phyloP scores from a whole-genome alignment of 2,888 invertebrate species.

The Gryllus longicercus region DNA sequence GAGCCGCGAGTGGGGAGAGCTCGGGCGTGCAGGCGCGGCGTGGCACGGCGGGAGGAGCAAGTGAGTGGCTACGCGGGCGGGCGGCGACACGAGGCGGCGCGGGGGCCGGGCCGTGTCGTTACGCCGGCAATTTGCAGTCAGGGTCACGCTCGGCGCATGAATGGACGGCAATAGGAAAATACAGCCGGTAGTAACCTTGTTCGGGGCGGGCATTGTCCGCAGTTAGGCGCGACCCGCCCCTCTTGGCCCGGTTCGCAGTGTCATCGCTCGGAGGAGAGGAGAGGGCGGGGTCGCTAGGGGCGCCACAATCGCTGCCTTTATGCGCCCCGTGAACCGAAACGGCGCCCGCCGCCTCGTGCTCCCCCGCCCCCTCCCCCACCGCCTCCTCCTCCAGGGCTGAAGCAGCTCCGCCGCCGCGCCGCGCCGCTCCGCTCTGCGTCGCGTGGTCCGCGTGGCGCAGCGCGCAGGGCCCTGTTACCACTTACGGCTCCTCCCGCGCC shows the following conservation, averaged over 20 bases:
- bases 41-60: neutral
- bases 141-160: neutral
- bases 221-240: neutral
- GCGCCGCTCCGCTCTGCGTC: no score
- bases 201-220: constrained; percentile 17
- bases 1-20: neutral
- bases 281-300: neutral
- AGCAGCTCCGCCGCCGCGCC: no score
- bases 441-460: no score
- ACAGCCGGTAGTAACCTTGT: constrained; percentile 17
- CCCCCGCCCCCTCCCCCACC: no score
- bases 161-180: constrained; percentile 17
- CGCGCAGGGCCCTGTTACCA: no score
- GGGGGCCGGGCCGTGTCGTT: neutral
- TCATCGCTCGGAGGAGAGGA: neutral
- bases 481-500: no score
- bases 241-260: neutral
- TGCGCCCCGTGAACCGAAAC: no score
- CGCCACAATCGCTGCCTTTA: no score
- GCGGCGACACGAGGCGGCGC: neutral
- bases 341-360: no score
- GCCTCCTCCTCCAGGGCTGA: no score
- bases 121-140: constrained; percentile 2
- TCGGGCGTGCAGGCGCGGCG: neutral
- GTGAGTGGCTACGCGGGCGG: neutral